Evolutionary conservation across 2,888 invertebrate genomes (phyloP).

Genomic region (Cheilosia urbana): DNA sequence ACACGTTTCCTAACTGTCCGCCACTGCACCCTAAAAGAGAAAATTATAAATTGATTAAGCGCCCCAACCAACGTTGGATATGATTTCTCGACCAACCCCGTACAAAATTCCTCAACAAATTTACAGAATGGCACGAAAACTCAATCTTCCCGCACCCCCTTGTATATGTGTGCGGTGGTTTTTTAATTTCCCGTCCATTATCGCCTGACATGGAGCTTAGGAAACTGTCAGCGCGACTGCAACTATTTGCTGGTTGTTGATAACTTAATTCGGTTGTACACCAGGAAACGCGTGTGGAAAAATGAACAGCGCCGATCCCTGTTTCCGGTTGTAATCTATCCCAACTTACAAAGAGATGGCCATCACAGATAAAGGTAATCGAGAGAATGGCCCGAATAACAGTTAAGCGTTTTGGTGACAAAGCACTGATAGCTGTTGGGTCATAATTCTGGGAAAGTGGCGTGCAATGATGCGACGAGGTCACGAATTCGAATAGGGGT

Average conservation of each 20-base stretch:
- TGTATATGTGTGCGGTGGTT: conserved; percentile 24
- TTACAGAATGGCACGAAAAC: conserved; percentile 56
- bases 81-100: conserved; percentile 28
- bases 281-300: conserved; percentile 38
- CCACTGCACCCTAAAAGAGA: conserved; percentile 52
- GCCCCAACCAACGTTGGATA: conserved; percentile 20
- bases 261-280: conserved; percentile 37
- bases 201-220: conserved; percentile 46
- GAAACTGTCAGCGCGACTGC: conserved; percentile 42
- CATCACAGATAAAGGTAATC: conserved; percentile 51
- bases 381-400: conserved; percentile 12
- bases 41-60: conserved; percentile 70
- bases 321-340: conserved; percentile 72
- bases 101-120: conserved; percentile 50
- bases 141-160: conserved; percentile 16
- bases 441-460: conserved; percentile 65
- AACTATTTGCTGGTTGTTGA: conserved; percentile 58
- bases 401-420: conserved; percentile 57
- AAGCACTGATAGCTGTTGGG: conserved; percentile 55
- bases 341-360: conserved; percentile 53
- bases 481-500: conserved; percentile 49
- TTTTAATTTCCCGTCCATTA: conserved; percentile 61
- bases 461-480: conserved; percentile 56
- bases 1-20: conserved; percentile 33
- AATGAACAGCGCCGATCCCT: conserved; percentile 57